Evolutionary conservation across 2,113 vertebrate species (phyloP).

Genomic region (Eira barbara): DNA sequence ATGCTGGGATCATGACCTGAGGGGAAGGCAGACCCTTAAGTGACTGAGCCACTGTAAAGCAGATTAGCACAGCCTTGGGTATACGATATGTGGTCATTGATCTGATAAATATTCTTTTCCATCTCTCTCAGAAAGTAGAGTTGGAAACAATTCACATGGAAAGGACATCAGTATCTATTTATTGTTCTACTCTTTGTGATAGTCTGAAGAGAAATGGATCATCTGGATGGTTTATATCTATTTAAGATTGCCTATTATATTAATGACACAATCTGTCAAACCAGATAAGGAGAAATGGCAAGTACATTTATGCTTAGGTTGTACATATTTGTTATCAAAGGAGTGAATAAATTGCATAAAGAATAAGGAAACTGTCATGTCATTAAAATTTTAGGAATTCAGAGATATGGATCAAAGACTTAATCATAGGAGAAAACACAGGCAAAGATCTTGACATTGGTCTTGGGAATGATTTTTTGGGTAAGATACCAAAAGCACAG

Average conservation of each 20-base stretch:
- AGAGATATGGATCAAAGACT: neutral
- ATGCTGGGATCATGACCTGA: too few relatives aligned
- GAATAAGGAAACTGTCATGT: neutral
- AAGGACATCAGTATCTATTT: neutral
- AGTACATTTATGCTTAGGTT: neutral
- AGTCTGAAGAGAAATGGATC: neutral
- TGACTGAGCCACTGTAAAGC: neutral
- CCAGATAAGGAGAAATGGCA: neutral
- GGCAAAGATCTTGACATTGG: neutral
- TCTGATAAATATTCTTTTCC: neutral
- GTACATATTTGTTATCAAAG: neutral
- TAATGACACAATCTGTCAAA: neutral
- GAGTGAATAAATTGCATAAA: neutral
- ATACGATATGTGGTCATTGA: neutral
- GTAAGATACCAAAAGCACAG: neutral
- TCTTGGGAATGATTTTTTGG: neutral
- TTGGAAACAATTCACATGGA: neutral
- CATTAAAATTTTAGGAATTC: neutral
- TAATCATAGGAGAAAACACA: neutral
- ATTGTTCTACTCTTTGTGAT: neutral
- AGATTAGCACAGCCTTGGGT: neutral
- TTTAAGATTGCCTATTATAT: neutral
- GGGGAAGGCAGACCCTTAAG: too few relatives aligned
- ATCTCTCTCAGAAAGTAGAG: neutral
- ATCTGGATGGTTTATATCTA: neutral